Base-by-base conservation (phyloP, 2,113 vertebrate genomes). In the Sebastes fasciatus region DNA sequence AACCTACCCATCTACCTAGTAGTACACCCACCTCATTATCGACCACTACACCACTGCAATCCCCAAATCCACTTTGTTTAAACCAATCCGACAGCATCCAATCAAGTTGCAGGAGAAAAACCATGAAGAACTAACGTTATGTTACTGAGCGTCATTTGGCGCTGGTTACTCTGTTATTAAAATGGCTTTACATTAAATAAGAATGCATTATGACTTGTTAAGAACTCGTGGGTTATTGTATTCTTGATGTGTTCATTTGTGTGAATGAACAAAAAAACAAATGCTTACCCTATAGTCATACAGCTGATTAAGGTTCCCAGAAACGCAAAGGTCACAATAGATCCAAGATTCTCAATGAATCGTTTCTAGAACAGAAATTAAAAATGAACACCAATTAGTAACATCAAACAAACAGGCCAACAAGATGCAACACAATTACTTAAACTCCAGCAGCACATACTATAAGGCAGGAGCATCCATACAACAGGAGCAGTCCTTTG, bases 261-360 rank as follows among this genome's bases (percentile, higher is more conserved):
- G 42, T 57, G 13, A 72, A 40, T 34, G 9, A 77, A 57, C 5
- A 69, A 58, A 40, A 12, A 63, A 72, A 54, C 0, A 40, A 45
- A 17, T 68, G 94, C 97, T 97, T 92, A 97, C 97, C 97, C 96
- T 62, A 96, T 96, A 46, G 94, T 90, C 21, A 96, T 49, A 78
- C 95, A 97, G 87, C 96, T 96, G 84, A 97, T 94, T 60, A 96
- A 92, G 21, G 97, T 97, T 69, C 96, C 96, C 90, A 96, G 76
- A 88, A 98, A 96, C 40, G 96, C 97, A 0, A 95, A 97, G 13
- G 96, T 96, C 89, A 97, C 84, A 91, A 98, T 94, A 0, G 96
- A 96, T 92, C 96, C 97, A 48, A 97, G 84, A 83, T 97, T 98
- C 63, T 91, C 90, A 84, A 96, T 95, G 84, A 98, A 96, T 88